phyloP scores from a whole-genome alignment of 2,113 vertebrate genomes.

The Amphilophus citrinellus region DNA sequence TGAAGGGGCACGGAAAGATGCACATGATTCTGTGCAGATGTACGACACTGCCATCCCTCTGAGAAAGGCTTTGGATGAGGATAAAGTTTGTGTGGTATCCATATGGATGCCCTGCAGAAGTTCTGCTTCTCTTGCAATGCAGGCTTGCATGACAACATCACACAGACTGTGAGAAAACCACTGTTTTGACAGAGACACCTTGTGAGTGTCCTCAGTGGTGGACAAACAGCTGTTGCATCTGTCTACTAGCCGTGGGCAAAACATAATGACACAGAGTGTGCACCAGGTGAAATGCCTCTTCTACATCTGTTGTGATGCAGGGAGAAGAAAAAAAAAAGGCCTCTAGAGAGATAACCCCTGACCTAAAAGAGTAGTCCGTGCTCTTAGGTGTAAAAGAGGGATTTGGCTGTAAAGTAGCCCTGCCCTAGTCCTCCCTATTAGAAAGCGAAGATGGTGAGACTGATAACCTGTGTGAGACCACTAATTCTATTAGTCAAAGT shows the following conservation, averaged over 20 bases:
- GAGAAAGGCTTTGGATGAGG: neutral
- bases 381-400: slow-evolving; percentile 12
- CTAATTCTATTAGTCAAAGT: slow-evolving; percentile 9
- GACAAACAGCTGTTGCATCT: slow-evolving; percentile 8
- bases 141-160: neutral
- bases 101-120: neutral
- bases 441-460: neutral
- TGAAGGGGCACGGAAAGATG: neutral
- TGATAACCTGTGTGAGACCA: neutral
- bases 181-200: neutral
- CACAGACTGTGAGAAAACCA: neutral
- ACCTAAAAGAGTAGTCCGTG: slow-evolving; percentile 6
- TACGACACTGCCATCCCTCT: neutral
- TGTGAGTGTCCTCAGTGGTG: slow-evolving; percentile 2
- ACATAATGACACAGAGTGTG: neutral
- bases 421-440: neutral
- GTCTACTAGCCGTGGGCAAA: neutral
- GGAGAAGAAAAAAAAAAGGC: neutral
- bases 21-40: neutral
- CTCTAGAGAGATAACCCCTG: neutral
- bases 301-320: neutral
- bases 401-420: neutral
- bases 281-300: neutral
- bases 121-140: neutral
- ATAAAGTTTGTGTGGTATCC: neutral